These are phyloP conservation scores for Spilarctia lutea DNA, from an alignment of 2,888 invertebrate genomes.

Conservation along the genomic window DNA sequence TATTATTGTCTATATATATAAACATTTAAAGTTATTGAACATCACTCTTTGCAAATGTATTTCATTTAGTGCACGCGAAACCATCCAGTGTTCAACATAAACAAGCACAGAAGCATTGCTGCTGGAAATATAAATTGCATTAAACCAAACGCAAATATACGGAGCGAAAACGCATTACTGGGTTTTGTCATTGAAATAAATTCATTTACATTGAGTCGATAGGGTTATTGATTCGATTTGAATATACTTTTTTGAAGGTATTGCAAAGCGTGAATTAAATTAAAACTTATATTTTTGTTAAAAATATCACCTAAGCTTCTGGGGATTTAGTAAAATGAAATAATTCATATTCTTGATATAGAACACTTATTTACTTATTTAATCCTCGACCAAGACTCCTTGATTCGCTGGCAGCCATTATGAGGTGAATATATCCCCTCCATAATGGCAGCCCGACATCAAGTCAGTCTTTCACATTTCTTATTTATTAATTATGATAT, in stretches of 20 bases:
- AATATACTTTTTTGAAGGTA: conserved; percentile 26
- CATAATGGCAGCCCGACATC: no score
- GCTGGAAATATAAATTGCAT: conserved; percentile 70
- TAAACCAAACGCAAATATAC: conserved; percentile 55
- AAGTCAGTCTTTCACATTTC: no score
- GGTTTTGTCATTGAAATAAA: conserved; percentile 9
- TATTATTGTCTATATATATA: no score
- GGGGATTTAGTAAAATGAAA: no score
- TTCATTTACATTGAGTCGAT: not conserved
- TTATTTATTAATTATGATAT: no score
- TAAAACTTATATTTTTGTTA: not conserved
- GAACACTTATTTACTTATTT: no score
- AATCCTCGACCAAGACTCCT: no score
- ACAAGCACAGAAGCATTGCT: conserved; percentile 47
- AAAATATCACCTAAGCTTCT: not conserved
- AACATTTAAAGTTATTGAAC: not conserved
- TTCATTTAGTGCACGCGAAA: conserved; percentile 16
- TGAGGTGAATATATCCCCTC: no score
- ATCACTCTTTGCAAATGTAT: not conserved
- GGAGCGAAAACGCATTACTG: conserved; percentile 39
- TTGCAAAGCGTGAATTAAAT: not conserved
- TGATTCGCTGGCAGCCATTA: no score
- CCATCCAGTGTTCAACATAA: conserved; percentile 41
- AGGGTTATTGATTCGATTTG: conserved; percentile 19
- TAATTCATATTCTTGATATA: no score